A percentile compares a stretch with the other conserved stretches of the same genome.
Evolutionary conservation across 2,888 invertebrate species (phyloP).

Genomic region (Biston stratarius): DNA sequence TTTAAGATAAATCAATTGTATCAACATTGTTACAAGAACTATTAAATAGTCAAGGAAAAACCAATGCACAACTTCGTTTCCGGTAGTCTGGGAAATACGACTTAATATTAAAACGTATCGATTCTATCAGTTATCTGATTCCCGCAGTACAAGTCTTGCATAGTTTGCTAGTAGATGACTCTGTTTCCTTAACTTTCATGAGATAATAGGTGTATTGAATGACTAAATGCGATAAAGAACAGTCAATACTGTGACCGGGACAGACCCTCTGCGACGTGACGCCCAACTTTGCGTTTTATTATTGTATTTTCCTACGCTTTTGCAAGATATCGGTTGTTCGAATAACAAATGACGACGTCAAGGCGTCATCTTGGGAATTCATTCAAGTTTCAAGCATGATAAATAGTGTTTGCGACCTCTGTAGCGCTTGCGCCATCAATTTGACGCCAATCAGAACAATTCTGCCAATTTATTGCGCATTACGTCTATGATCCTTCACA

Average conservation of each 20-base stretch:
- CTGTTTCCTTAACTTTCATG: too few species aligned
- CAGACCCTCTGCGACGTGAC: constrained; percentile 29
- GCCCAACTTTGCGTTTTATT: constrained; percentile 10
- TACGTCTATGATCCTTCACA: not conserved
- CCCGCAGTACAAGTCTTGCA: too few species aligned
- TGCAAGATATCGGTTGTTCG: constrained; percentile 21
- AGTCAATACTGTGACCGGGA: constrained; percentile 10
- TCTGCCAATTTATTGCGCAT: constrained; percentile 32
- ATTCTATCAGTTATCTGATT: constrained; percentile 11
- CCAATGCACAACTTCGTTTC: constrained; percentile 5
- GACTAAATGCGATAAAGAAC: too few species aligned
- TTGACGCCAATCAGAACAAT: constrained; percentile 42
- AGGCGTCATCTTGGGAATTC: constrained; percentile 27
- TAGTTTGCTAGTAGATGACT: too few species aligned
- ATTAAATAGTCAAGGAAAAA: constrained; percentile 13
- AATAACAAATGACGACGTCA: constrained; percentile 31
- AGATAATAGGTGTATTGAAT: too few species aligned
- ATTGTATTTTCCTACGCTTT: constrained; percentile 34
- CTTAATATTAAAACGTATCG: constrained; percentile 28
- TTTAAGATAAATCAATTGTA: constrained; percentile 8
- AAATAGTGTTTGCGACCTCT: constrained; percentile 34
- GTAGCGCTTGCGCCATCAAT: constrained; percentile 35
- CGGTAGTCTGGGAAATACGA: constrained; percentile 33
- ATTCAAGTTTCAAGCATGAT: constrained; percentile 28
- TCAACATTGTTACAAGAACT: constrained; percentile 6